Conservation (phyloP, 2,113 vertebrate genomes). For the Mohoua ochrocephala region DNA sequence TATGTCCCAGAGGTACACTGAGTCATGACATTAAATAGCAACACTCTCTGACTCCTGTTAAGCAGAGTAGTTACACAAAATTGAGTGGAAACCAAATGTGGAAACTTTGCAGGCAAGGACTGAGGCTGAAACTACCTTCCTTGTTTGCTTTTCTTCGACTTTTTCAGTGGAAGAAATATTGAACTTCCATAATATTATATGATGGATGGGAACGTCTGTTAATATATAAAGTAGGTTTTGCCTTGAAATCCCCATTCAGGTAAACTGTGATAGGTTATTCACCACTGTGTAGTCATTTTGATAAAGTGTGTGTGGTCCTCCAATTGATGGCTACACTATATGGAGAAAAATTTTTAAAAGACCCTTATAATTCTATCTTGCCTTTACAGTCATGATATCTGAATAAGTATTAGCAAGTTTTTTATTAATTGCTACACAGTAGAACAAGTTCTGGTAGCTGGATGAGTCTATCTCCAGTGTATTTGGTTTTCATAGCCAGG, state of each 20-base stretch:
- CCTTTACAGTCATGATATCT: neutral
- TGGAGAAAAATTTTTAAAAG: neutral
- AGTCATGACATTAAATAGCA: neutral
- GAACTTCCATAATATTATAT: neutral
- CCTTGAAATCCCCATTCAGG: neutral
- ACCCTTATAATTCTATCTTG: neutral
- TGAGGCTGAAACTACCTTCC: neutral
- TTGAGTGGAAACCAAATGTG: neutral
- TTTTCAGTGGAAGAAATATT: neutral
- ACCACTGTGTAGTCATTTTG: neutral
- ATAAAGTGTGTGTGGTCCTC: neutral
- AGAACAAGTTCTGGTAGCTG: neutral
- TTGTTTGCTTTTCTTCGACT: neutral
- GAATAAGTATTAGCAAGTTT: neutral
- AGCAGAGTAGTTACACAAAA: neutral
- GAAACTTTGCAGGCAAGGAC: neutral
- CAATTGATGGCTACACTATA: neutral
- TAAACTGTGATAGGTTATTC: neutral
- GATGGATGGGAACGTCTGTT: neutral
- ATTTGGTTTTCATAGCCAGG: neutral
- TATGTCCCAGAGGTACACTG: neutral
- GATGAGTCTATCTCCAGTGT: neutral
- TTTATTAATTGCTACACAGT: neutral
- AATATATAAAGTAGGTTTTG: neutral
- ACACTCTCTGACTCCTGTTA: neutral